phyloP scores from a whole-genome alignment of 2,797 vertebrate genomes.

The Sus cebifrons region DNA sequence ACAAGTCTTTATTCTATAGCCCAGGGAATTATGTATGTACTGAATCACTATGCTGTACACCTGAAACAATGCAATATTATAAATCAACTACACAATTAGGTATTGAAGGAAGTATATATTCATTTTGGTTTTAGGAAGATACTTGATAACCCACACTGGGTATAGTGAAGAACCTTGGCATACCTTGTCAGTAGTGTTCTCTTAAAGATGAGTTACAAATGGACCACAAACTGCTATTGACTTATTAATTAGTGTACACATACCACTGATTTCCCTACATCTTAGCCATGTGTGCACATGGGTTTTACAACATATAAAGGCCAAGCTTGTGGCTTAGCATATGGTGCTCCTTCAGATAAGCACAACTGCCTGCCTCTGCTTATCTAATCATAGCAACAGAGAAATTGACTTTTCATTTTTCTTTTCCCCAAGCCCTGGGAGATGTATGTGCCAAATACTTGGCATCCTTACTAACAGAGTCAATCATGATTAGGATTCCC shows the following conservation, averaged over 20 bases:
- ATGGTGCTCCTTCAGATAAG: slow-evolving; percentile 55
- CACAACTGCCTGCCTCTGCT: slow-evolving; percentile 50
- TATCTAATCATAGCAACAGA: slow-evolving; percentile 69
- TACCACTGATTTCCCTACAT: background rate
- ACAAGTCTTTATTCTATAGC: background rate
- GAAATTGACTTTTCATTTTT: slow-evolving; percentile 64
- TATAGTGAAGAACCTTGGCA: background rate
- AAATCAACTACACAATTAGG: background rate
- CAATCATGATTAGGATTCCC: slow-evolving; percentile 78
- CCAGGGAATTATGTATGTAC: background rate
- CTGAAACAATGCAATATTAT: background rate
- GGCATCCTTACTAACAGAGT: slow-evolving; percentile 68
- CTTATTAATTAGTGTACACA: slow-evolving; percentile 26
- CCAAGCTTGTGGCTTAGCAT: slow-evolving; percentile 60
- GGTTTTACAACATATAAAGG: slow-evolving; percentile 44
- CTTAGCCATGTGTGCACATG: background rate
- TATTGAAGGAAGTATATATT: background rate
- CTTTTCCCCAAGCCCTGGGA: slow-evolving; percentile 49
- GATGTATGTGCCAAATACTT: slow-evolving; percentile 48
- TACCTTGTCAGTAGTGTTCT: background rate
- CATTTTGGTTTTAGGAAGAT: background rate
- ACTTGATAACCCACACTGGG: background rate
- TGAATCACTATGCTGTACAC: background rate
- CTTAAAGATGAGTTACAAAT: background rate
- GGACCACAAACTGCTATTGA: slow-evolving; percentile 16